Evolutionary conservation across 2,797 vertebrate genomes (phyloP).

Genomic region (Sciurus carolinensis): DNA sequence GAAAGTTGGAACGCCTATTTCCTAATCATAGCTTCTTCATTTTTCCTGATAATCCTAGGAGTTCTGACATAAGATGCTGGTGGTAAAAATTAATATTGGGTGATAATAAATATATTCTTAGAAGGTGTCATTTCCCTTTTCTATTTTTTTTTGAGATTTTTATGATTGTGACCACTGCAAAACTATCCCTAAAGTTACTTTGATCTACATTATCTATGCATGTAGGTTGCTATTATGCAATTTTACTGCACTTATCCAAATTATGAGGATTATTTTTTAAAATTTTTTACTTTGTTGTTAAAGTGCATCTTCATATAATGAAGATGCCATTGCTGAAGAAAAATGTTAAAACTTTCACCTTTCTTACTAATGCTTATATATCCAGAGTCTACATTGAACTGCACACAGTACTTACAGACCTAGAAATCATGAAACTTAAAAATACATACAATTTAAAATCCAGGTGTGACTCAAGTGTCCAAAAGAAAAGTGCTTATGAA

Average conservation of each 20-base stretch:
- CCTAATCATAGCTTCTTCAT: conserved; percentile 69
- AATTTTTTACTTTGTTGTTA: conserved; percentile 43
- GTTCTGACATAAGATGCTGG: conserved; percentile 39
- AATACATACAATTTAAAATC: conserved; percentile 44
- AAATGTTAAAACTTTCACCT: background rate
- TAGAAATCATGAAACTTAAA: conserved; percentile 22
- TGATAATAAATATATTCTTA: conserved; percentile 51
- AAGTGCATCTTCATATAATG: conserved; percentile 42
- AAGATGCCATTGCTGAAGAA: conserved; percentile 17
- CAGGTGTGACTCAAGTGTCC: background rate
- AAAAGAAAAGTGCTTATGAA: conserved; percentile 45
- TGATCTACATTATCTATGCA: background rate
- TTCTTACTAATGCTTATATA: conserved; percentile 48
- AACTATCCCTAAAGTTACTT: conserved; percentile 54
- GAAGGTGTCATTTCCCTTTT: conserved; percentile 33
- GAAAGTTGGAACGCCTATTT: conserved; percentile 49
- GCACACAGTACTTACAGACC: background rate
- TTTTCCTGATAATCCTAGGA: conserved; percentile 53
- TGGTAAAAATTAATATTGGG: conserved; percentile 57
- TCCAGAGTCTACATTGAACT: background rate
- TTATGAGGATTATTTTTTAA: conserved; percentile 58
- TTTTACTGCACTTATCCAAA: conserved; percentile 1
- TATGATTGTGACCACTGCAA: conserved; percentile 28
- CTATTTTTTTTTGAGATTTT: conserved; percentile 53
- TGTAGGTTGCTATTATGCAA: background rate